Evolutionary conservation across 2,888 invertebrate species (phyloP), one percentile per base, ranked within the genome.

Genomic region (Diadegma fenestrale): DNA sequence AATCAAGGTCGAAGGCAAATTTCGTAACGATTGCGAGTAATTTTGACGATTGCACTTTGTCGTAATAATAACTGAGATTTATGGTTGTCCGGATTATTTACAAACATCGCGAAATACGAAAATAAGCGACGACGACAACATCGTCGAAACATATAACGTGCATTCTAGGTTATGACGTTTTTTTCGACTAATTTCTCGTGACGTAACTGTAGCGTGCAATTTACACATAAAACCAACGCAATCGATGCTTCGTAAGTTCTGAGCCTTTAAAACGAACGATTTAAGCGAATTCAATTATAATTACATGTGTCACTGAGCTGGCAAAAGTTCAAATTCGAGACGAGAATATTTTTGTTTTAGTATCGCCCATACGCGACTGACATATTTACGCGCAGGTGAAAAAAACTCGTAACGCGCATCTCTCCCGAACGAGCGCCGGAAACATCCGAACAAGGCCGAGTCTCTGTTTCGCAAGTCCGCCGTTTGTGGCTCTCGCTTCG

Each of bases 321-420:
- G 80, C 75, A 82, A 80, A 85, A 54, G 41, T 66, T 84, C 76
- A 85, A 85, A 75, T 71, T 51, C 41, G 64, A 77, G 64, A 66
- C 79, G 78, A 82, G 63, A 75, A 54, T 80, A 79, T 85, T 85
- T 68, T 63, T 63, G 26, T 75, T 69, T 81, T 84, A 87, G 78
- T 79, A 61, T 85, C 87, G 88, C 87, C 87, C 87, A 85, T 87
- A 88, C 88, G 86, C 85, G 82, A 86, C 86, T 88, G 88, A 87
- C 86, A 86, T 75, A 63, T 71, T 64, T 63, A 43, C 45, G 75
- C 45, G 75, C 43, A 63, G 75, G 45, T 17, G 22, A 5, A 63
- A 37, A 45, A 72, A 82, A 33, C 19, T 37, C 12, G 33, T 19
- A 54, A 37, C 54, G 72, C 48, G 69, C 69, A 30, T 26, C 37